Evolutionary conservation across 2,797 vertebrate species (phyloP), one percentile per base, ranked within the genome.

Genomic region (Anguilla pacifica): DNA sequence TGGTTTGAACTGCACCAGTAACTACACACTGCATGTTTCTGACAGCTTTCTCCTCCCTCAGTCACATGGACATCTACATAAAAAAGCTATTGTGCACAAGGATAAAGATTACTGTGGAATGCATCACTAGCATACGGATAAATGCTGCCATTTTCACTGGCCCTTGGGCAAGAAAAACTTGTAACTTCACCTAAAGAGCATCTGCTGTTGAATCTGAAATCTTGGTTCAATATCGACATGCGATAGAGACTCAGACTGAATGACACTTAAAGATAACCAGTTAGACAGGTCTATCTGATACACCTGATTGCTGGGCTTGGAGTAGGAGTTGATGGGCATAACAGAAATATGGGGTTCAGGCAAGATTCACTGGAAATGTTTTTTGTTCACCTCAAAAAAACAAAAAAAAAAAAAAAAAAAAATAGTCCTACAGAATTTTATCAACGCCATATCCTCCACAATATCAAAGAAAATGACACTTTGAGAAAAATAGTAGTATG

Each of bases 321-420:
- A 85, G 85, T n/a, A 59, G 19, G 46, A 5, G 87, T 67, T 53
- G 84, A 15, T 85, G 72, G 59, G 57, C 43, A 51, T 39, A 83
- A 53, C 11, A 28, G 74, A 70, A 64, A 49, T 82, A 57, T 55
- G 85, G 46, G 85, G 74, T 83, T 88, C 88, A 83, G 85, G 84
- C 7, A 43, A 59, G 28, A 57, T 77, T 10, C 9, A 39, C 4
- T 53, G 9, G 46, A 10, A n/a, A 17, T 17, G 2, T 43, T 77
- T 43, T 43, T 39, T 77, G 15, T 43, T 82, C 51, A 1, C 17
- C 25, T 70, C 28, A n/a, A 22, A 59, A 39, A n/a, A n/a, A n/a
- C n/a, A 59, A 59, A 35, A 35, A 35, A 35, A 72, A 61, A 70
- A 15, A 3, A 43, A 43, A 4, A 43, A 46, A 46, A 46, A 46